These are phyloP conservation scores for Tetheella fluctuosa DNA, from an alignment of 2,888 invertebrate species.

Conservation along the genomic window DNA sequence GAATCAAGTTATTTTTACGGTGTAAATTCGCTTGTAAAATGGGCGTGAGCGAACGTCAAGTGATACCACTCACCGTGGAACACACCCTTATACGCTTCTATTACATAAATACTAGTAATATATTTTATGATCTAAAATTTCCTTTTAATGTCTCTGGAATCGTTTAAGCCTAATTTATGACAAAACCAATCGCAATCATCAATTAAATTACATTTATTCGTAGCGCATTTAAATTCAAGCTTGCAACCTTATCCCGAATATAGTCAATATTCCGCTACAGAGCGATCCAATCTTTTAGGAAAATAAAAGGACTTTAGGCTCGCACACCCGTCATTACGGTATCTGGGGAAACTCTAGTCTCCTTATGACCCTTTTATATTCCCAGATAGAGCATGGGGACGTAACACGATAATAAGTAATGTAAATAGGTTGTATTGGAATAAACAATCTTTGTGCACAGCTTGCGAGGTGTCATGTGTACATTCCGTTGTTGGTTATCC, in stretches of 20 bases:
- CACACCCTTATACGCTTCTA: too few relatives aligned
- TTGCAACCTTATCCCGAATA: not conserved
- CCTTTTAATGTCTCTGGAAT: too few relatives aligned
- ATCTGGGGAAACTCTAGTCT: conserved; percentile 1
- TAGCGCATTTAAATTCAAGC: not conserved
- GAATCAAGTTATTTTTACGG: too few relatives aligned
- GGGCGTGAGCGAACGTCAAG: too few relatives aligned
- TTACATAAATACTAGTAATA: not conserved
- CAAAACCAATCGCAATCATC: not conserved
- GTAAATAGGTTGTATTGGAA: conserved; percentile 16
- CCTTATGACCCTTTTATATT: not conserved
- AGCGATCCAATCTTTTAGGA: conserved; percentile 13
- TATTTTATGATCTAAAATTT: too few relatives aligned
- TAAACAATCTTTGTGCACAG: conserved; percentile 10
- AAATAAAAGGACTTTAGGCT: conserved; percentile 10
- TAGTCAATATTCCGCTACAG: not conserved
- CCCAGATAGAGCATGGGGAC: conserved; percentile 5
- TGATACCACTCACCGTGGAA: too few relatives aligned
- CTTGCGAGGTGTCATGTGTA: conserved; percentile 1
- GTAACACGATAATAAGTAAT: conserved; percentile 16
- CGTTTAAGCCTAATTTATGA: not conserved
- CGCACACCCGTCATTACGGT: conserved; percentile 8
- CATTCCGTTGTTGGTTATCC: too few relatives aligned
- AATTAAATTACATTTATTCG: not conserved
- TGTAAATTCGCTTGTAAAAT: too few relatives aligned